Evolutionary conservation across 2,888 invertebrate species (phyloP), one percentile per base, ranked within the genome.

Genomic region (Thecophora atra): DNA sequence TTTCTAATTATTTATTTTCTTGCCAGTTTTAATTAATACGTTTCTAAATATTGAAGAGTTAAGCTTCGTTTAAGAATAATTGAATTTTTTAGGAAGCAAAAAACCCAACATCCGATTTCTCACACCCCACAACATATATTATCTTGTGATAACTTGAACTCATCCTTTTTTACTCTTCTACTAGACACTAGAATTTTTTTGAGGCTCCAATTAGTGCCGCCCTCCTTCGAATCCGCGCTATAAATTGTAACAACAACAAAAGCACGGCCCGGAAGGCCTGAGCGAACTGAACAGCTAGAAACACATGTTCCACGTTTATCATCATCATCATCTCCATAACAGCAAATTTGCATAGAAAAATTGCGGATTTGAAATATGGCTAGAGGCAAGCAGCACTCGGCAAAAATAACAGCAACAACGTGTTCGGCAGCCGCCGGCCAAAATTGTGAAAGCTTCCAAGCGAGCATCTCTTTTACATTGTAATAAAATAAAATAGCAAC

Each of bases 301-400:
- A 56, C 68, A 68, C 56, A 58, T 68, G 68, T 26, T 68, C 64
- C 17, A 24, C 42, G 58, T 58, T 68, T 68, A 58, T 68, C 68
- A 44, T 68, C 68, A 52, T 67, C 52, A 56, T 68, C 44, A 13
- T 42, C 42, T 37, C 8, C 52, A n/a, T 13, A 60, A 15, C 24
- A 79, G 78, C 79, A 81, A 84, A 82, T 83, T 83, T 82, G 80
- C 83, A 83, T 84, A 81, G 81, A 80, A 82, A 67, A 83, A 82
- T 82, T 81, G 82, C 78, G 81, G 81, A 83, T 84, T 84, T 83
- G 83, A 83, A 80, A 81, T 82, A 83, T 82, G 77, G 78, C 80
- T 79, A 76, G 73, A 73, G 76, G 75, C 76, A 70, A 70, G 71
- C 24, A 68, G 52, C 30, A 54, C 54, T 67, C 30, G 21, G 21